phyloP scores from a whole-genome alignment of 2,113 vertebrate genomes.

The Hoplias malabaricus region DNA sequence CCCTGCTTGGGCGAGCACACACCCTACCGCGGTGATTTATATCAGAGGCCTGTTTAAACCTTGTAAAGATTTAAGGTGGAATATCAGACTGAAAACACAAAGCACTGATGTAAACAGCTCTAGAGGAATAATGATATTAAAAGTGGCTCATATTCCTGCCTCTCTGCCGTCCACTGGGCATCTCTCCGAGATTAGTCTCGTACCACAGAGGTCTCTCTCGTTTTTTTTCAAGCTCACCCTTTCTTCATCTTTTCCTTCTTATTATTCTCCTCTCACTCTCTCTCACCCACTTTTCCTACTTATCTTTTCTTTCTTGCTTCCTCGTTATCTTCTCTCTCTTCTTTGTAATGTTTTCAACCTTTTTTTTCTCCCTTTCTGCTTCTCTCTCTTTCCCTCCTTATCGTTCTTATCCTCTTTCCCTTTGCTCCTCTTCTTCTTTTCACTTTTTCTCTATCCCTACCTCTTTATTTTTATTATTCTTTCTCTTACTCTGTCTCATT shows the following conservation, averaged over 20 bases:
- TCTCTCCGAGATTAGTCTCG: background rate
- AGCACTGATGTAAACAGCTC: background rate
- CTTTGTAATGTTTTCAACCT: constrained; percentile 18
- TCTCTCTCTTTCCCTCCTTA: background rate
- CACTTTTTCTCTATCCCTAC: background rate
- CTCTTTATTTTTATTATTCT: background rate
- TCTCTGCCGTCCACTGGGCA: background rate
- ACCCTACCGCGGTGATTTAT: no score
- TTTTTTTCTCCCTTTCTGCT: constrained; percentile 6
- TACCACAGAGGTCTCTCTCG: background rate
- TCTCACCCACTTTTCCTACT: no score
- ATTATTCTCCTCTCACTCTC: background rate
- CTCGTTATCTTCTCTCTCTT: no score
- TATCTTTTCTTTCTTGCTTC: background rate
- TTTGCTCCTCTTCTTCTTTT: no score
- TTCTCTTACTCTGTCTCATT: no score
- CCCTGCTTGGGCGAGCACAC: no score
- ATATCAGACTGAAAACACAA: background rate
- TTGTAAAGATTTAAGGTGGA: no score
- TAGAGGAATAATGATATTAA: background rate
- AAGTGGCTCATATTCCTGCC: background rate
- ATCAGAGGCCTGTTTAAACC: no score
- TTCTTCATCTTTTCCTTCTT: no score
- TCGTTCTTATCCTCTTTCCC: background rate
- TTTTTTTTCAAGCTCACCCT: no score